Evolutionary conservation across 2,888 invertebrate genomes (phyloP), one percentile per base, ranked within the genome.

Genomic region (Pherbina coryleti): DNA sequence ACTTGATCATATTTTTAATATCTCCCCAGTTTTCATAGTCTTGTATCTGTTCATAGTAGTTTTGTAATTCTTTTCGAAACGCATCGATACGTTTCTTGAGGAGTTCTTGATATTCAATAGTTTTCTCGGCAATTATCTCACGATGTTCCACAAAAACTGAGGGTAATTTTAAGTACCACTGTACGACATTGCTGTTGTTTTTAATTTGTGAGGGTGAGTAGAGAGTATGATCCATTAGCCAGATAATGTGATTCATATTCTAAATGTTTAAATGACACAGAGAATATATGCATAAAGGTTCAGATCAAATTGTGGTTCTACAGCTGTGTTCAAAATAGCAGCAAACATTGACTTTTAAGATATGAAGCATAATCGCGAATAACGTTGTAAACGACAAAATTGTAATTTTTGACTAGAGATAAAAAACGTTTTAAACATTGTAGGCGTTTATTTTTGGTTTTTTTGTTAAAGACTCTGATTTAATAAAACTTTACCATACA

Each of bases 1-100:
- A 98, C 85, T 94, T 94, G 14, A 93, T 91, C 76, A 98, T 91
- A 78, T 96, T 94, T 3, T 94, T 93, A 74, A 97, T 92, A 76
- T 97, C 96, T 0, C 97, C 97, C 92, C 96, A 96, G 81, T 94
- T 93, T 84, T 96, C 94, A 85, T 98, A 93, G 84, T 97, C 96
- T 80, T 97, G 94, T 49, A 95, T 94, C 89, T 97, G 95, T 79
- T 93, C 92, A 76, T 93, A 93, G 87, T 95, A 97, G 5, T 93
- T 90, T 25, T 95, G 94, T 82, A 98, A 88, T 84, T 97, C 97
- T 11, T 95, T 94, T 34, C 93, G 91, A 85, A 98, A 98, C 83
- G 95, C 93, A 71, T 95, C 93, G 72, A 97, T 95, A 70, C 94
- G 93, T 25, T 92, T 93, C 89, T 94, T 93, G 5, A 98, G 91